Percentiles rank a stretch among this genome's conserved stretches.
Conservation (phyloP, 2,888 invertebrate genomes). For the Pogonocherus hispidulus region DNA sequence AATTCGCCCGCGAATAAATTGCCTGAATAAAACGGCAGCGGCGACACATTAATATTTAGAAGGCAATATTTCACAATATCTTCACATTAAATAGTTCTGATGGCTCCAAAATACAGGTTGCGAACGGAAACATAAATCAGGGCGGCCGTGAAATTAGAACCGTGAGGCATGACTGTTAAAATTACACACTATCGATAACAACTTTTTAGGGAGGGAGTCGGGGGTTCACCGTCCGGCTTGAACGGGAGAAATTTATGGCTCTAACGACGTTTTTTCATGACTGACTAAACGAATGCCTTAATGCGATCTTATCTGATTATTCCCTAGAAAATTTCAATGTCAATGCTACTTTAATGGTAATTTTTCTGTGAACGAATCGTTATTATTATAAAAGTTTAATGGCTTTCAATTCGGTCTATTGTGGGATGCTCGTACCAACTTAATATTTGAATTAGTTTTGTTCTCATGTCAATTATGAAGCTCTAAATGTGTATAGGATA, state of each 20-base stretch:
- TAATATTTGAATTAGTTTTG: no score
- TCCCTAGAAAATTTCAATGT: background rate
- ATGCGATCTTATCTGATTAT: conserved; percentile 3
- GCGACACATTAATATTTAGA: conserved; percentile 57
- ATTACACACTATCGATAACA: conserved; percentile 48
- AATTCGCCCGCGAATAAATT: conserved; percentile 42
- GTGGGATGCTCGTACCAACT: no score
- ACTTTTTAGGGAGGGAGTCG: conserved; percentile 8
- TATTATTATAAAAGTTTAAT: no score
- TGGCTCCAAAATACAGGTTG: conserved; percentile 63
- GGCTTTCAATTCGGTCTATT: no score
- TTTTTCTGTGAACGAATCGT: background rate
- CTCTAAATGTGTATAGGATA: no score
- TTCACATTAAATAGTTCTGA: conserved; percentile 62
- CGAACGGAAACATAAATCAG: conserved; percentile 63
- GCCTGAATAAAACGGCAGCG: conserved; percentile 52
- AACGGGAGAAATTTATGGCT: background rate
- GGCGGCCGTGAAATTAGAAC: conserved; percentile 42
- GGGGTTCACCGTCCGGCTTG: background rate
- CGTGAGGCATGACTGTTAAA: conserved; percentile 56
- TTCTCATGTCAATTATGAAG: no score
- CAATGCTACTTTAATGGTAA: background rate
- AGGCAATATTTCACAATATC: conserved; percentile 57
- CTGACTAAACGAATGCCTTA: background rate
- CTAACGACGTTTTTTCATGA: conserved; percentile 10